Percentiles rank a stretch among this genome's conserved stretches.
Conservation (phyloP, 1,140 invertebrate genomes). For the Calliopsis andreniformis region DNA sequence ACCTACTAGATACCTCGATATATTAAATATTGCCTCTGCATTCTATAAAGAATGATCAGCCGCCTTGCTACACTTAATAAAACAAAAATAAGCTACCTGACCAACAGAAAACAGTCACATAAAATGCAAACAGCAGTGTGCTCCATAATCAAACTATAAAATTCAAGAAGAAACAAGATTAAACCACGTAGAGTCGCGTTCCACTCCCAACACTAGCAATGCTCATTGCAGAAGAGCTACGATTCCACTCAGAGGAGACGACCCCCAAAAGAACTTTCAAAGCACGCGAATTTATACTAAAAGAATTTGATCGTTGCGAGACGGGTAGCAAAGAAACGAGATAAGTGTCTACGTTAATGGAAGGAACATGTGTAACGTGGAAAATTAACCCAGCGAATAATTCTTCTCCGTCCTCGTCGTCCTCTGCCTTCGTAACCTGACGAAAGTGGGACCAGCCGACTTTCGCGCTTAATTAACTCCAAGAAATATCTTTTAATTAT, state of each 20-base stretch:
- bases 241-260: not conserved
- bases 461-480: conserved; percentile 73
- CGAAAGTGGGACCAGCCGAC: conserved; percentile 9
- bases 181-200: not conserved
- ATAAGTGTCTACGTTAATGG: conserved; percentile 50
- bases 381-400: conserved; percentile 74
- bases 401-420: conserved; percentile 52
- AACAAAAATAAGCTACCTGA: no score
- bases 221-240: not conserved
- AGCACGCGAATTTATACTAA: conserved; percentile 15
- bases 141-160: no score
- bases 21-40: no score
- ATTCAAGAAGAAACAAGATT: no score
- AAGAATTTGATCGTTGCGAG: conserved; percentile 25
- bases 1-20: no score
- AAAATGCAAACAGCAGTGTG: no score
- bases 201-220: not conserved
- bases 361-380: conserved; percentile 57
- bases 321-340: not conserved
- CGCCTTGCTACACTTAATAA: no score
- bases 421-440: conserved; percentile 11
- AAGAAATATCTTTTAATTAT: conserved; percentile 74
- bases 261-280: not conserved
- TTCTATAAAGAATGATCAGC: no score
- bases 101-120: no score